Conservation (phyloP, 2,797 vertebrate genomes). For the Alosa sapidissima region DNA sequence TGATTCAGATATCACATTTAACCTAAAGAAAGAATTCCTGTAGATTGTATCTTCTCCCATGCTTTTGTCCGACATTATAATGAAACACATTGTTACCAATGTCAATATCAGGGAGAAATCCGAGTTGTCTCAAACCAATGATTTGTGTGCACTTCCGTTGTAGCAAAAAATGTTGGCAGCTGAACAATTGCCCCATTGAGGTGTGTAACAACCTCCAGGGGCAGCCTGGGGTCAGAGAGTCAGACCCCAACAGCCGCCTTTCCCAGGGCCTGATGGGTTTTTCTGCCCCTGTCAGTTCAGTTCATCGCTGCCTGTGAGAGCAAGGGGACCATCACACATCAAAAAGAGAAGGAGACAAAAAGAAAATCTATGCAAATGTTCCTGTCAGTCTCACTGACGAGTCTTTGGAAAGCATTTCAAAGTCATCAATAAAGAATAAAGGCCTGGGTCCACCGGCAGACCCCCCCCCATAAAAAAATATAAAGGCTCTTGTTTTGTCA, state of each 20-base stretch:
- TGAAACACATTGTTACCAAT: slow-evolving; percentile 52
- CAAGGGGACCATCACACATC: slow-evolving; percentile 12
- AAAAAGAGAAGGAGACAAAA: background rate
- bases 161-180: slow-evolving; percentile 60
- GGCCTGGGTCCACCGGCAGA: background rate
- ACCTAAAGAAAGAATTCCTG: slow-evolving; percentile 7
- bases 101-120: slow-evolving; percentile 59
- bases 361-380: slow-evolving; percentile 4
- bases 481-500: background rate
- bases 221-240: slow-evolving; percentile 64
- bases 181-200: slow-evolving; percentile 69
- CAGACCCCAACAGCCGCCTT: slow-evolving; percentile 51
- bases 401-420: slow-evolving; percentile 25
- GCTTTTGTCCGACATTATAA: slow-evolving; percentile 45
- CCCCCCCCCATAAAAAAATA: background rate
- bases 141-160: slow-evolving; percentile 57
- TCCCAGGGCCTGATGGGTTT: slow-evolving; percentile 37
- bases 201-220: slow-evolving; percentile 63
- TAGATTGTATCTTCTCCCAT: slow-evolving; percentile 24
- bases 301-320: slow-evolving; percentile 47
- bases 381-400: slow-evolving; percentile 11
- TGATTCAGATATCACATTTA: background rate
- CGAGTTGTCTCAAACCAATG: slow-evolving; percentile 62
- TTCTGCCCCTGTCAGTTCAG: slow-evolving; percentile 37
- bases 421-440: slow-evolving; percentile 15